Evolutionary conservation across 2,888 invertebrate species (phyloP).

Genomic region (Odontothrips loti): DNA sequence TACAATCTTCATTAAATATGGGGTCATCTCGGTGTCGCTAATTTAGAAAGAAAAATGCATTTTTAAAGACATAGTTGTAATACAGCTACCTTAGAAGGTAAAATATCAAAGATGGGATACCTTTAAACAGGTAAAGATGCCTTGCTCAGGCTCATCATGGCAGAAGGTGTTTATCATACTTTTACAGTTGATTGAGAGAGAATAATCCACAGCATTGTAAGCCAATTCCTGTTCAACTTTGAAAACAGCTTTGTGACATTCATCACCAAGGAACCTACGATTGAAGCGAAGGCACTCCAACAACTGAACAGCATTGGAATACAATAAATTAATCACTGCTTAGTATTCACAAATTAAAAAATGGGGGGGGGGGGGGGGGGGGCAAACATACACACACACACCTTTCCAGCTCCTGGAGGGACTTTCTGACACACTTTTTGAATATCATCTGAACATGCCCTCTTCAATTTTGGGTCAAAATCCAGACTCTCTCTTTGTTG

Average conservation of each 20-base stretch:
- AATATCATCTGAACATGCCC: slow-evolving; percentile 77
- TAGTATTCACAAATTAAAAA: too few relatives aligned
- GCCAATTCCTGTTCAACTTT: slow-evolving; percentile 79
- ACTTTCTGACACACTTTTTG: slow-evolving; percentile 64
- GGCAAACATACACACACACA: slow-evolving; percentile 41
- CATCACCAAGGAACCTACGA: slow-evolving; percentile 54
- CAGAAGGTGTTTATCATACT: slow-evolving; percentile 84
- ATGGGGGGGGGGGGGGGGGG: too few relatives aligned
- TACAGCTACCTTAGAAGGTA: slow-evolving; percentile 25
- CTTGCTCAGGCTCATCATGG: slow-evolving; percentile 62
- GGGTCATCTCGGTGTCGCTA: slow-evolving; percentile 68
- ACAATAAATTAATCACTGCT: neutral
- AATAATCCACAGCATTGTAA: slow-evolving; percentile 84
- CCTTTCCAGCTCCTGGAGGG: slow-evolving; percentile 61
- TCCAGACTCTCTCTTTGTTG: slow-evolving; percentile 87
- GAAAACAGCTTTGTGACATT: slow-evolving; percentile 78
- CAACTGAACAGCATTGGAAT: neutral
- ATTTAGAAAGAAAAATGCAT: slow-evolving; percentile 43
- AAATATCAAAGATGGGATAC: slow-evolving; percentile 44
- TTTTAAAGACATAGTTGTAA: neutral
- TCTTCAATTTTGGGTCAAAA: slow-evolving; percentile 77
- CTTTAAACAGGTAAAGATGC: slow-evolving; percentile 74
- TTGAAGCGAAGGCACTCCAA: slow-evolving; percentile 68
- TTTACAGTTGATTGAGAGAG: slow-evolving; percentile 76
- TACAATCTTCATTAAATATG: slow-evolving; percentile 78